Evolutionary conservation across 2,888 invertebrate genomes (phyloP).

Genomic region (Xylota sylvarum): DNA sequence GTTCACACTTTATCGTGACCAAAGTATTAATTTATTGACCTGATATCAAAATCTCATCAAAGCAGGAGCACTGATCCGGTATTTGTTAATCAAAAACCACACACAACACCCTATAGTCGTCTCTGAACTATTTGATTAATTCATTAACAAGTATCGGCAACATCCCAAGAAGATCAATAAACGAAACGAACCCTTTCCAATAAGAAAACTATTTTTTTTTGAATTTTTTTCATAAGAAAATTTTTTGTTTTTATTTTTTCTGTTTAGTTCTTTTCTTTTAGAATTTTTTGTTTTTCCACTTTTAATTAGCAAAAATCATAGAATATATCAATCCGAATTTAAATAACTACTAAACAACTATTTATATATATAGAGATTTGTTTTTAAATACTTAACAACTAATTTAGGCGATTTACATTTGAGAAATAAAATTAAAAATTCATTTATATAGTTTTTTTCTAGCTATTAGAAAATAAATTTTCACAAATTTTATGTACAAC

Average conservation of each 20-base stretch:
- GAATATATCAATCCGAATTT: constrained; percentile 50
- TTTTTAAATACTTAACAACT: constrained; percentile 71
- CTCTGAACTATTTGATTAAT: constrained; percentile 13
- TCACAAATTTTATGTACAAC: constrained; percentile 49
- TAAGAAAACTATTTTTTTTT: constrained; percentile 37
- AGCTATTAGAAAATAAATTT: constrained; percentile 52
- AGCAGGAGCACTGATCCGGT: constrained; percentile 34
- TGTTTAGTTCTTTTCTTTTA: constrained; percentile 27
- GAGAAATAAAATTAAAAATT: constrained; percentile 52
- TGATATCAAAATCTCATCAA: constrained; percentile 60
- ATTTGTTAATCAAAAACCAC: neutral
- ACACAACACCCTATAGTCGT: neutral
- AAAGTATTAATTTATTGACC: constrained; percentile 67
- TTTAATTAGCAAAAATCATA: constrained; percentile 12
- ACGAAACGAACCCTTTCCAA: neutral
- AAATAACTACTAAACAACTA: constrained; percentile 70
- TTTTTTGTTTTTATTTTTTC: constrained; percentile 60
- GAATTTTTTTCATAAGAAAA: constrained; percentile 64
- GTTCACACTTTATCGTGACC: constrained; percentile 73
- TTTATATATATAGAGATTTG: constrained; percentile 18
- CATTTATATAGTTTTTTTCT: constrained; percentile 49
- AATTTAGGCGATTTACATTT: constrained; percentile 59
- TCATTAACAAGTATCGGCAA: constrained; percentile 18
- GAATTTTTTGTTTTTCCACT: neutral
- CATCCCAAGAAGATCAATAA: neutral